Evolutionary conservation across 2,888 invertebrate genomes (phyloP), one percentile per base, ranked within the genome.

Genomic region (Cepaea hortensis): DNA sequence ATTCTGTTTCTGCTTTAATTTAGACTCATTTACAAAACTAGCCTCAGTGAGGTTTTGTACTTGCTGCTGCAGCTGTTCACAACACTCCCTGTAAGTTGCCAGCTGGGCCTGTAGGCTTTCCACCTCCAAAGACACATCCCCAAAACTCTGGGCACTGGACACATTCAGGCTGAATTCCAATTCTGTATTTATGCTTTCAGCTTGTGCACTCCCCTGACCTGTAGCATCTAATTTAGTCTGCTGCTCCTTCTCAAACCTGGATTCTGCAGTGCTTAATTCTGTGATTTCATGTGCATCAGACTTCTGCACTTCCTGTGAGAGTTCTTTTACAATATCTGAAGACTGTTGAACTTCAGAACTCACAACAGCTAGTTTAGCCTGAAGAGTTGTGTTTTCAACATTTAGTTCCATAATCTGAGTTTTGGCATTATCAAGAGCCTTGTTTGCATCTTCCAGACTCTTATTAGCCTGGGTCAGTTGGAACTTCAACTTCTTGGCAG

Each of bases 401-500:
- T 68, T 73, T 6, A 88, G 75, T 83, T 88, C 86, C 82, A 83
- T 87, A 62, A 89, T 46, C 84, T 88, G 86, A 35, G 65, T 68
- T 81, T 87, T 88, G 6, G 79, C 46, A 62, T 83, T 81, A 76
- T 88, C 87, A 35, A 90, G 75, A 61, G 81, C 85, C 55, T 87
- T 88, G 46, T 87, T 90, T 7, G 91, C 87, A 62, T 83, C 83
- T 76, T 88, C 87, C n/a, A 90, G 75, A 61, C 83, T 86, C 50
- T 87, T 88, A 50, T 87, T 90, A 9, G 91, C 87, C 85, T 92
- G 89, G 77, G 90, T 88, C 20, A 92, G 85, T 87, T 93, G 93
- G 61, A 90, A 89, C 77, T 93, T 93, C 11, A 93, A 87, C 87
- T 93, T 93, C 87, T 93, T 93, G 20, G 91, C 92, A 55, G 92